These are phyloP conservation scores for Gambelia wislizenii DNA, from an alignment of 2,797 vertebrate species.

Conservation along the genomic window DNA sequence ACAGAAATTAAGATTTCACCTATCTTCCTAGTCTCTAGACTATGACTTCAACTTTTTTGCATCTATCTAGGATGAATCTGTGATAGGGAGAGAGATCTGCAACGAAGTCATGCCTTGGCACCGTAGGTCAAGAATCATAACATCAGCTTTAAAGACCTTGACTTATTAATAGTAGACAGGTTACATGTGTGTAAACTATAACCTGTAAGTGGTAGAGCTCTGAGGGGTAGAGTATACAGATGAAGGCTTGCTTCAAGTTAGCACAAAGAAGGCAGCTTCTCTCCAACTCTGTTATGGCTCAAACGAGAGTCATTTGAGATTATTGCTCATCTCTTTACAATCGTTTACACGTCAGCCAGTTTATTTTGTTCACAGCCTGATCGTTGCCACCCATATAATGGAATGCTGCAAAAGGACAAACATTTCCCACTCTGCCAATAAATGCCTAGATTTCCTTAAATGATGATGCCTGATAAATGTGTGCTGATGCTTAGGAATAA, in stretches of 20 bases:
- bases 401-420: constrained; percentile 21
- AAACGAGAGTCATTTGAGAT: neutral
- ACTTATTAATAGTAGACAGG: neutral
- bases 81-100: neutral
- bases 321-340: neutral
- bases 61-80: neutral
- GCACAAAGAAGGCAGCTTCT: neutral
- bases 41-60: neutral
- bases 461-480: neutral
- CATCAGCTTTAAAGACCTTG: neutral
- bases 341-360: neutral
- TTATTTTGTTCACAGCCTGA: constrained; percentile 19
- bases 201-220: no score
- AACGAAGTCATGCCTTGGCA: neutral
- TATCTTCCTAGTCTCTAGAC: neutral
- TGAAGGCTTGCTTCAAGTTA: no score
- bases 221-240: no score
- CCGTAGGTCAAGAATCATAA: no score
- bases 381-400: constrained; percentile 11
- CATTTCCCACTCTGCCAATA: constrained; percentile 15
- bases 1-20: neutral
- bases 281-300: neutral
- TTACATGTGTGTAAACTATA: no score
- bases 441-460: neutral
- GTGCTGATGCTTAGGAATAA: neutral